These are phyloP conservation scores for Siderastrea radians DNA, from an alignment of 92 coral and sea anemone species.

Conservation along the genomic window DNA sequence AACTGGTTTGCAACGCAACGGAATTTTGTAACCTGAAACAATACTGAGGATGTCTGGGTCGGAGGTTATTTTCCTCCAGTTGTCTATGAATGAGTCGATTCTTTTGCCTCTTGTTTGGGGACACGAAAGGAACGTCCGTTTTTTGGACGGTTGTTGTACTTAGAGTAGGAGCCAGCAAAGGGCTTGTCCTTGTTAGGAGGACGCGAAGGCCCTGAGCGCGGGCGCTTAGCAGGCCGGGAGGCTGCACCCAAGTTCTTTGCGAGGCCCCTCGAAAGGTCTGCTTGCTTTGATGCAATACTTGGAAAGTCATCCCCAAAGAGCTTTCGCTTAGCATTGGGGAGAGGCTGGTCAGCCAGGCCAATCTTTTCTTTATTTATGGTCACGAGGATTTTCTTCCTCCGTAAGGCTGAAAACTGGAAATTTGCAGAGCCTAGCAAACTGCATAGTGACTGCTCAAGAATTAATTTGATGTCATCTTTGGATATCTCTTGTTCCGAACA, in stretches of 20 bases:
- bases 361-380: no score
- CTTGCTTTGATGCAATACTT: neutral
- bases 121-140: conserved; percentile 37
- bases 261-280: conserved; percentile 18
- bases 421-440: no score
- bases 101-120: neutral
- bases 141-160: conserved; percentile 21
- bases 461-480: no score
- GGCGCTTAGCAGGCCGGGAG: conserved; percentile 7
- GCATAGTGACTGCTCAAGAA: no score
- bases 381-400: no score
- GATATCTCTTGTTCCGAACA: neutral
- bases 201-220: neutral
- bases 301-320: no score
- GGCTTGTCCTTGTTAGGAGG: neutral
- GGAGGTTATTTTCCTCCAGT: conserved; percentile 30
- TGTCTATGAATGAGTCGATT: conserved; percentile 35
- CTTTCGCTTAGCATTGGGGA: no score
- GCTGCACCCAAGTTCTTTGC: conserved; percentile 5
- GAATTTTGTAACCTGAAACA: conserved; percentile 39
- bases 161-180: neutral
- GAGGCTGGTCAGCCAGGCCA: no score
- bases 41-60: conserved; percentile 27
- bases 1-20: conserved; percentile 17
- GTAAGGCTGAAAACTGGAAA: no score